phyloP scores from a whole-genome alignment of 2,797 vertebrate species.

The Neoniphon sammara region DNA sequence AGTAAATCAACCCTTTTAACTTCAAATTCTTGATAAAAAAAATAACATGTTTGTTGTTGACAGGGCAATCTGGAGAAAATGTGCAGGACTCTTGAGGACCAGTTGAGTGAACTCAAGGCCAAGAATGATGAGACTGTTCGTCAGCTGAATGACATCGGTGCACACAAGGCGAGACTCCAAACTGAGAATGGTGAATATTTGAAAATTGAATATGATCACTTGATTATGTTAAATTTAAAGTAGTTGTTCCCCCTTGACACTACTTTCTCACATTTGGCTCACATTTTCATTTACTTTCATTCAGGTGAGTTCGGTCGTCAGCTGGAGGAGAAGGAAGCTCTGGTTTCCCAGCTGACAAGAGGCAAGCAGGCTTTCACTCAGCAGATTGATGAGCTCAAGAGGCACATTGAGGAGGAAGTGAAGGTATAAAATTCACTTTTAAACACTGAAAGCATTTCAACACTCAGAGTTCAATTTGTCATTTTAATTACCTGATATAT shows the following conservation, averaged over 20 bases:
- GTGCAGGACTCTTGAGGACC: slow-evolving; percentile 87
- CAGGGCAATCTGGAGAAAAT: slow-evolving; percentile 90
- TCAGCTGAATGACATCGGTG: slow-evolving; percentile 83
- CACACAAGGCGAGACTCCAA: slow-evolving; percentile 85
- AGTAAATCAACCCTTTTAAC: too few relatives aligned
- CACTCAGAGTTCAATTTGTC: slow-evolving; percentile 22
- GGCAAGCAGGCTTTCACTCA: slow-evolving; percentile 90
- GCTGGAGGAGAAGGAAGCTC: slow-evolving; percentile 88
- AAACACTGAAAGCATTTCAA: too few relatives aligned
- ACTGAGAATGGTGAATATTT: slow-evolving; percentile 83
- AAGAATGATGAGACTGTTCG: slow-evolving; percentile 88
- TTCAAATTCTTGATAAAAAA: too few relatives aligned
- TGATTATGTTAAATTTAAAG: background rate
- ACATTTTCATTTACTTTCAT: background rate
- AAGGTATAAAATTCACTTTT: slow-evolving; percentile 64
- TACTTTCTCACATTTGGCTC: background rate
- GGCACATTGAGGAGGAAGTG: slow-evolving; percentile 85
- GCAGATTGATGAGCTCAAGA: slow-evolving; percentile 90
- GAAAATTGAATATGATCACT: background rate
- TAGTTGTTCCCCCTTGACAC: background rate
- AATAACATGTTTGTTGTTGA: background rate
- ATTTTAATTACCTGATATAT: background rate
- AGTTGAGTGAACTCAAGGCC: slow-evolving; percentile 85
- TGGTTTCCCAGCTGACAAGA: slow-evolving; percentile 90
- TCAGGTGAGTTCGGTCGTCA: slow-evolving; percentile 85